Percentiles rank a stretch among this genome's conserved stretches.
Evolutionary conservation across 2,888 invertebrate genomes (phyloP).

Genomic region (Tholera decimalis): DNA sequence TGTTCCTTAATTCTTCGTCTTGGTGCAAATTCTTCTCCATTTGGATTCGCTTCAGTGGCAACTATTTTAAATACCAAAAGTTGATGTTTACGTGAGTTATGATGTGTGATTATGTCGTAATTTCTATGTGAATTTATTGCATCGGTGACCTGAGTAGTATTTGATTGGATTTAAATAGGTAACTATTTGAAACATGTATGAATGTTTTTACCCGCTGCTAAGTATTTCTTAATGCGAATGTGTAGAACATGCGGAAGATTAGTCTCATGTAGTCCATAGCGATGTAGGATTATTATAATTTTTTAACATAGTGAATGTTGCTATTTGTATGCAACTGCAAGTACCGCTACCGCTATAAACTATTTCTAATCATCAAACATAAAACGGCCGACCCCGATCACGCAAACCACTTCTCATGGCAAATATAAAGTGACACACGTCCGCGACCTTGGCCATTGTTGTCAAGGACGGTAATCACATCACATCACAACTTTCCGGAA

Average conservation of each 20-base stretch:
- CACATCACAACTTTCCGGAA: constrained; percentile 72
- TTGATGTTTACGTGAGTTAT: background rate
- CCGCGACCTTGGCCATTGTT: constrained; percentile 76
- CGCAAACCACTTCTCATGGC: constrained; percentile 63
- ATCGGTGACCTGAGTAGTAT: constrained; percentile 21
- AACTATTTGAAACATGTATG: constrained; percentile 14
- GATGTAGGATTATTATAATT: background rate
- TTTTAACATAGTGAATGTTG: background rate
- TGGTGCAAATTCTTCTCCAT: background rate
- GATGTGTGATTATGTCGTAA: constrained; percentile 24
- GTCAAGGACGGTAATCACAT: constrained; percentile 75
- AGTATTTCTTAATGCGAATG: constrained; percentile 26
- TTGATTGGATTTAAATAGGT: constrained; percentile 43
- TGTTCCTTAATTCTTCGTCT: background rate
- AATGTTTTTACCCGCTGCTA: constrained; percentile 1
- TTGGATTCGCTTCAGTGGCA: too few species aligned
- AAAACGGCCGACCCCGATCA: constrained; percentile 39
- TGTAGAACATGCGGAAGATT: constrained; percentile 15
- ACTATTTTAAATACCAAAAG: background rate
- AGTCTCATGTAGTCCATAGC: background rate
- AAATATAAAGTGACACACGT: constrained; percentile 62
- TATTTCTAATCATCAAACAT: constrained; percentile 23
- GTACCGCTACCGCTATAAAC: background rate
- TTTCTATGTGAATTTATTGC: constrained; percentile 13
- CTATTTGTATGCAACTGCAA: background rate